Conservation (phyloP, 2,888 invertebrate species). For the Oxytorus armatus region DNA sequence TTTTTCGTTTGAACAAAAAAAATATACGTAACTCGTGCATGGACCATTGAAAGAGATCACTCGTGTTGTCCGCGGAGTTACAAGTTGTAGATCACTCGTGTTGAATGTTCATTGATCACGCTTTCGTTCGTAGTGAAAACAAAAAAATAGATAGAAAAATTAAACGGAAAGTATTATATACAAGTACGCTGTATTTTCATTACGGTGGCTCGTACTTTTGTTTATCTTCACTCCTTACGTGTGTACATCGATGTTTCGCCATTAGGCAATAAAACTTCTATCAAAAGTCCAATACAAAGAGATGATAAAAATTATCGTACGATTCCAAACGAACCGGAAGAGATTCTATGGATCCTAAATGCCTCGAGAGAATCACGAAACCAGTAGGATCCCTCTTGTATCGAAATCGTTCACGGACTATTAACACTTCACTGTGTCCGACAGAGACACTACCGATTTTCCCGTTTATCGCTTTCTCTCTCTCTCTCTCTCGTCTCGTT, state of each 20-base stretch:
- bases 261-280: constrained; percentile 8
- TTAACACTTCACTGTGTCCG: constrained; percentile 49
- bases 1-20: constrained; percentile 6
- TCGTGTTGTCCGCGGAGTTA: constrained; percentile 24
- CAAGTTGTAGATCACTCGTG: constrained; percentile 47
- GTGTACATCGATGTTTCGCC: background rate
- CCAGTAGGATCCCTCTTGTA: constrained; percentile 31
- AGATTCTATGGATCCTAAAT: constrained; percentile 28
- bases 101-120: constrained; percentile 43
- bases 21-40: constrained; percentile 11
- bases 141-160: constrained; percentile 14
- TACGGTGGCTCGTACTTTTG: background rate
- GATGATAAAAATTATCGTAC: constrained; percentile 35
- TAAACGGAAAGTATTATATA: background rate
- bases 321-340: constrained; percentile 51
- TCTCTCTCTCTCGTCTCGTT: constrained; percentile 56
- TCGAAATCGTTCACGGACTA: constrained; percentile 55
- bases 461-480: constrained; percentile 14
- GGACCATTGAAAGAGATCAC: constrained; percentile 48
- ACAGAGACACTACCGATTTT: constrained; percentile 18
- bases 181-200: constrained; percentile 1
- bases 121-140: constrained; percentile 5
- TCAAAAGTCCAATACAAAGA: background rate
- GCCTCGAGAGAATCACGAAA: constrained; percentile 39
- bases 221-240: background rate